Evolutionary conservation across 2,888 invertebrate genomes (phyloP), one percentile per base, ranked within the genome.

Genomic region (Adelognathus sp.): DNA sequence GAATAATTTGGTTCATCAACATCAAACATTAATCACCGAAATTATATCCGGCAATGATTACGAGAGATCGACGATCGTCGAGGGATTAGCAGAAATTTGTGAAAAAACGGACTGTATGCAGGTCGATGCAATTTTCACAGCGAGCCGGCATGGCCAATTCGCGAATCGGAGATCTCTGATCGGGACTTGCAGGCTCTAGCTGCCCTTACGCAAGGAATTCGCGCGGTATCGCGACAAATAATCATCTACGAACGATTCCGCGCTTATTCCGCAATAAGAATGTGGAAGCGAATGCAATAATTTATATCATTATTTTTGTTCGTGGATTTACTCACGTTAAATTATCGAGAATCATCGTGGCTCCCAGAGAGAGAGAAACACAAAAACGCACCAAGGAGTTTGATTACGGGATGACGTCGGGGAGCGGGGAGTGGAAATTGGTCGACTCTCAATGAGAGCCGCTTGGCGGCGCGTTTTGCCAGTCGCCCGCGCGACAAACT

Each of bases 311-410:
- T 24, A 24, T 5, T 31, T 41, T 41, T 58, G 31, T 46, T 27
- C 6, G 31, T 16, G n/a, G n/a, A n/a, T 63, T 74, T 88, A 90
- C 90, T 90, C 83, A 90, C 90, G 85, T 86, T 86, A 87, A 88
- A 87, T 90, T 87, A 88, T 85, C 86, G 86, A 86, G 86, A 89
- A 89, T 87, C 90, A 90, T 90, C 85, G 88, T 90, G 86, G 85
- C 86, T 86, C 69, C 89, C 86, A 88, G 86, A 87, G 88, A 89
- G 88, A 88, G 86, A 87, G 88, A 89, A 89, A 89, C 86, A 89
- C 88, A 89, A 74, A 67, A 71, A 63, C 33, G 50, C 88, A 86
- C 88, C n/a, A n/a, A n/a, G 86, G 86, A 86, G 86, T 88, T 88
- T 87, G 84, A 85, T 86, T 87, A 87, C 85, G 85, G n/a, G 86